Conservation (phyloP, 2,888 invertebrate species). For the Augochlorella aurata region DNA sequence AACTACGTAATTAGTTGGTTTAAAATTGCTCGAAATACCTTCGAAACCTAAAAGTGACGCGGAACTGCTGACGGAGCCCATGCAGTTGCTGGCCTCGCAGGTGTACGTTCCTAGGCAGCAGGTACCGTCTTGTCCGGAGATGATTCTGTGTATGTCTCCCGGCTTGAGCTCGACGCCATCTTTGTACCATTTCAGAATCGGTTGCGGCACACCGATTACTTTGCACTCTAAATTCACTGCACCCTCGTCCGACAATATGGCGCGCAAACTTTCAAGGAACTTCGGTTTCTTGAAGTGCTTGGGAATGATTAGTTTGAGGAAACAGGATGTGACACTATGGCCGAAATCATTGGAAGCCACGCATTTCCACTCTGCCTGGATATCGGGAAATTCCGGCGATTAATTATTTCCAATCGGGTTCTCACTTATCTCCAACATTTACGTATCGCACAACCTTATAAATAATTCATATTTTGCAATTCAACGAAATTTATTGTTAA, state of each 20-base stretch:
- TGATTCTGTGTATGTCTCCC: conserved; percentile 95
- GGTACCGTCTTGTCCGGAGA: conserved; percentile 94
- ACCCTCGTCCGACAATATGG: conserved; percentile 93
- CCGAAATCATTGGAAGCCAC: conserved; percentile 94
- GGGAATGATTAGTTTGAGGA: conserved; percentile 92
- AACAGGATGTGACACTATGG: conserved; percentile 93
- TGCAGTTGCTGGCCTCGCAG: conserved; percentile 94
- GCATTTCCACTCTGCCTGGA: conserved; percentile 93
- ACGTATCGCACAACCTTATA: not conserved
- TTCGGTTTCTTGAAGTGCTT: conserved; percentile 94
- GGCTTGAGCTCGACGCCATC: conserved; percentile 94
- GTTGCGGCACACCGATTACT: conserved; percentile 95
- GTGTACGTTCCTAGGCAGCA: conserved; percentile 95
- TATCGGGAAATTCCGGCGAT: not conserved
- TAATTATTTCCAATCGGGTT: not conserved
- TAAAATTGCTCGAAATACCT: conserved; percentile 82
- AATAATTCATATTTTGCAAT: not conserved
- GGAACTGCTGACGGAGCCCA: conserved; percentile 94
- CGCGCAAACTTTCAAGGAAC: conserved; percentile 92
- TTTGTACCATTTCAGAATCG: conserved; percentile 95
- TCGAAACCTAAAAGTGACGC: conserved; percentile 94
- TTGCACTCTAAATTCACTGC: conserved; percentile 96
- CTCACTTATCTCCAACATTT: not conserved
- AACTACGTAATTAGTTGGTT: no score
- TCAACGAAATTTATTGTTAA: not conserved